Conservation (phyloP, 2,113 vertebrate species). For the Mustela lutreola region DNA sequence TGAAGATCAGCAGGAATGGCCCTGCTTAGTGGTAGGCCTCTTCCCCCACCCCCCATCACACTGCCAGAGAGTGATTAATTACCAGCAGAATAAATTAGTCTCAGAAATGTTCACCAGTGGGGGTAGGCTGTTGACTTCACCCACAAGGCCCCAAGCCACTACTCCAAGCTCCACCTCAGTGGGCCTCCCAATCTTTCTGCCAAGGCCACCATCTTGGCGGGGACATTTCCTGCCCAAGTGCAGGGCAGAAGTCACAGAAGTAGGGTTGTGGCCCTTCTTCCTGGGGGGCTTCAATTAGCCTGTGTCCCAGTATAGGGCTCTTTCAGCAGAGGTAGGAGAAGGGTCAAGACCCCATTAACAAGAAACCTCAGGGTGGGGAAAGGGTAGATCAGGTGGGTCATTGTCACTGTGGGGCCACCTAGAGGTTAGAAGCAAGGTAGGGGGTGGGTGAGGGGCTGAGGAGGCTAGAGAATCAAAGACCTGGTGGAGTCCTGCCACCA, state of each 20-base stretch:
- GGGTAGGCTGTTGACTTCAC: background rate
- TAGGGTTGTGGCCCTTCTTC: background rate
- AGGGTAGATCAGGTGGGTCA: too few relatives aligned
- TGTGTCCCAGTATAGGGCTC: background rate
- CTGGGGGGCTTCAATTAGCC: background rate
- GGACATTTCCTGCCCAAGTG: background rate
- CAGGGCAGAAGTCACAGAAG: background rate
- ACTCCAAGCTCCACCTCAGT: background rate
- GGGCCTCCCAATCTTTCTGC: background rate
- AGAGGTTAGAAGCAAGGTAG: background rate
- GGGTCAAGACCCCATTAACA: background rate
- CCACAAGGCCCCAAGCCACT: background rate
- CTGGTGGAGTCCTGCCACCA: background rate
- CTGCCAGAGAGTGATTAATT: conserved; percentile 72
- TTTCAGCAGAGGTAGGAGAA: background rate
- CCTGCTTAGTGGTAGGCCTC: background rate
- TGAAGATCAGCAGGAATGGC: background rate
- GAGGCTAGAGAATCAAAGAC: background rate
- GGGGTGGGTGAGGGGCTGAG: accelerated
- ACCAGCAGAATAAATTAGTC: conserved; percentile 75
- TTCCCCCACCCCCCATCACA: background rate
- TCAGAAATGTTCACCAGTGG: conserved; percentile 52
- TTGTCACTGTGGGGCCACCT: background rate
- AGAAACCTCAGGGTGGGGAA: background rate
- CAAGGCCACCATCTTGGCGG: conserved; percentile 29